Conservation (phyloP, 1,140 invertebrate genomes). For the Eubasilissa regina region DNA sequence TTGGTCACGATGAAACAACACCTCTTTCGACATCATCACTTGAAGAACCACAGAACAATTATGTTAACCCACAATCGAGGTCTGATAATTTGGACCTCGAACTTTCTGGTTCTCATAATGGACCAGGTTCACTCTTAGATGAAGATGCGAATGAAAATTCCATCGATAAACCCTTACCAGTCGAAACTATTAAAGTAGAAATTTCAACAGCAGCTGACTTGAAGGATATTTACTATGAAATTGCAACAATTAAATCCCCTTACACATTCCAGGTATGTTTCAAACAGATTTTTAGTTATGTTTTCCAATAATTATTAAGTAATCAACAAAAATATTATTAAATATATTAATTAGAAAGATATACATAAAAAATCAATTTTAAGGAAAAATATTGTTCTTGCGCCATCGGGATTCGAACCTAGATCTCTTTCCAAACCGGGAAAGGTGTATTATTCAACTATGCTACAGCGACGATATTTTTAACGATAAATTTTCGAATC, state of each 20-base stretch:
- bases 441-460: too few species aligned
- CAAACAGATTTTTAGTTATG: too few species aligned
- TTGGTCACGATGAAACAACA: conserved; percentile 73
- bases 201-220: conserved; percentile 90
- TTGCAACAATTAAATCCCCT: conserved; percentile 91
- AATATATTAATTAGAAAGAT: too few species aligned
- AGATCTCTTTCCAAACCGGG: too few species aligned
- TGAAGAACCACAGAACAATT: conserved; percentile 67
- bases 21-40: conserved; percentile 67
- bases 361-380: too few species aligned
- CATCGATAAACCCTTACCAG: conserved; percentile 75
- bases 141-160: conserved; percentile 76
- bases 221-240: conserved; percentile 87
- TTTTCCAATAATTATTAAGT: too few species aligned
- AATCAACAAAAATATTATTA: too few species aligned
- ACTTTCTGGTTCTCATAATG: conserved; percentile 78
- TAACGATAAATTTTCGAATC: too few species aligned
- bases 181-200: conserved; percentile 87
- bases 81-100: conserved; percentile 78
- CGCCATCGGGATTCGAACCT: too few species aligned
- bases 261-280: conserved; percentile 86
- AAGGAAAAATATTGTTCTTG: too few species aligned
- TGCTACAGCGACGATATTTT: too few species aligned
- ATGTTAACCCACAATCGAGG: conserved; percentile 65
- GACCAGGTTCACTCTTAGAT: conserved; percentile 74